Evolutionary conservation across 2,888 invertebrate genomes (phyloP).

Genomic region (Ophion slaviceki): DNA sequence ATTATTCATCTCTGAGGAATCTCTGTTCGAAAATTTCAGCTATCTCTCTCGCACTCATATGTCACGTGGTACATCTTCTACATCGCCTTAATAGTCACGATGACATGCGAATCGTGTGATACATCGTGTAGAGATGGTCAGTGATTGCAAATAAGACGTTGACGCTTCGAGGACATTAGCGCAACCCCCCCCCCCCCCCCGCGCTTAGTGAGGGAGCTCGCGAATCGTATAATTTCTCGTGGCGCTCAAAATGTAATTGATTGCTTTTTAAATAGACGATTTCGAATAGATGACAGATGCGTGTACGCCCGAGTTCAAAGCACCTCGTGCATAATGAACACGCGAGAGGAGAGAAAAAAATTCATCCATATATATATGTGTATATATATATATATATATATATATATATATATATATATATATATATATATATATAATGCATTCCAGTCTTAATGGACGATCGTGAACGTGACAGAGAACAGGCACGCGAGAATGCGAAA

Average conservation of each 20-base stretch:
- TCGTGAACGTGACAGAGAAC: constrained; percentile 42
- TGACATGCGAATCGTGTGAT: neutral
- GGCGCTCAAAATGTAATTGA: constrained; percentile 47
- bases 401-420: neutral
- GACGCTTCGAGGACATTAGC: neutral
- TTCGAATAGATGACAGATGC: constrained; percentile 19
- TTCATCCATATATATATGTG: neutral
- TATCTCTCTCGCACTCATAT: too few species aligned
- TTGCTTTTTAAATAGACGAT: constrained; percentile 56
- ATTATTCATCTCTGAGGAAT: too few species aligned
- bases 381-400: neutral
- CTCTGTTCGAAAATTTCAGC: too few species aligned
- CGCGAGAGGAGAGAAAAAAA: constrained; percentile 13
- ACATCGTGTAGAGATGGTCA: neutral
- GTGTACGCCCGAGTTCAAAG: constrained; percentile 8
- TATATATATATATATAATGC: constrained; percentile 26
- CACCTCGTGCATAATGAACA: neutral
- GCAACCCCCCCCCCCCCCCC: too few species aligned
- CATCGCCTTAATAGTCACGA: neutral
- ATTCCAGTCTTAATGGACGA: constrained; percentile 43
- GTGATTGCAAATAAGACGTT: neutral
- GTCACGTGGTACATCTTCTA: too few species aligned
- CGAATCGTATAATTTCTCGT: constrained; percentile 7
- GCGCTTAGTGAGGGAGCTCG: neutral
- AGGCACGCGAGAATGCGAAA: constrained; percentile 33